These are phyloP conservation scores for Stegana nigrithorax DNA, from an alignment of 2,888 invertebrate species.

Conservation along the genomic window DNA sequence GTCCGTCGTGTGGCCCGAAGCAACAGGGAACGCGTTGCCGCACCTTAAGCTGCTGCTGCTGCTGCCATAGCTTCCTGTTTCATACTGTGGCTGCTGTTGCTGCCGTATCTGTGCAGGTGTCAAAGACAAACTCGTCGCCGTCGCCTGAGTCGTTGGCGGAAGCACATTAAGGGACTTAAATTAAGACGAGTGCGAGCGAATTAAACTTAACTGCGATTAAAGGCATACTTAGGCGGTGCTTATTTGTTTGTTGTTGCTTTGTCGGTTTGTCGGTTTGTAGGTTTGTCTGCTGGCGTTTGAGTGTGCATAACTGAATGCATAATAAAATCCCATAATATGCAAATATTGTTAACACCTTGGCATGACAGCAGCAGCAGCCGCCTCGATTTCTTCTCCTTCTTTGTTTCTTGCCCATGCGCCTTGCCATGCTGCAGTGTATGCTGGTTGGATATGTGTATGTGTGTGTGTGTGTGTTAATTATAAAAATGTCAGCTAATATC, in stretches of 20 bases:
- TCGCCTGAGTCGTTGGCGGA: neutral
- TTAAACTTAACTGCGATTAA: constrained; percentile 19
- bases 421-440: neutral
- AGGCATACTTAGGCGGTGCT: neutral
- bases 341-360: constrained; percentile 7
- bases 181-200: constrained; percentile 20
- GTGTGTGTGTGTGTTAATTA: neutral
- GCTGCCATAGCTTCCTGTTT: constrained; percentile 10
- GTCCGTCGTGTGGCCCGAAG: neutral
- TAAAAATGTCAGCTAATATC: too few species aligned
- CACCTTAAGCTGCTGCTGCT: constrained; percentile 5
- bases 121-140: constrained; percentile 1
- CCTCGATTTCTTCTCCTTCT: too few species aligned
- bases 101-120: constrained; percentile 3
- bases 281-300: neutral
- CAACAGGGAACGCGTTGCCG: constrained; percentile 8
- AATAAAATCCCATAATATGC: constrained; percentile 8
- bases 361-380: too few species aligned
- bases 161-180: constrained; percentile 22
- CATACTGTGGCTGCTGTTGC: neutral
- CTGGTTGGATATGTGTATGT: neutral
- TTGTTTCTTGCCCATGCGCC: neutral
- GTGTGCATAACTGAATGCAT: neutral
- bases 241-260: neutral
- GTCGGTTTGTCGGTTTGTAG: neutral